Conservation (phyloP, 2,113 vertebrate genomes). For the Origma solitaria region DNA sequence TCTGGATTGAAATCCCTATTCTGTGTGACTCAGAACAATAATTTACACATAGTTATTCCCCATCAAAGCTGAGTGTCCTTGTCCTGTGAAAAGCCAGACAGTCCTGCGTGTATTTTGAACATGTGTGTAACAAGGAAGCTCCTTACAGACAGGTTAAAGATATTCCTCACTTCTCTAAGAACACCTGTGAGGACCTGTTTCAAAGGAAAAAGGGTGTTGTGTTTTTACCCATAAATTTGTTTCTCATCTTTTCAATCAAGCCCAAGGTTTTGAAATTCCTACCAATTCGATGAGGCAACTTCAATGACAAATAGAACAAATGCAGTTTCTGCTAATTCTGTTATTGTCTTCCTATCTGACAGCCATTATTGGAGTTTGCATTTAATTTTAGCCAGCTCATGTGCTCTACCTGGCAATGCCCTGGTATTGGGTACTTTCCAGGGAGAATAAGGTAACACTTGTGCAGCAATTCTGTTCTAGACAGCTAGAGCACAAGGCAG, state of each 20-base stretch:
- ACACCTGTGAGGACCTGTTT: not conserved
- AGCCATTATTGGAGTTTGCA: not conserved
- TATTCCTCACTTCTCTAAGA: not conserved
- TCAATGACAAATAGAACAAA: not conserved
- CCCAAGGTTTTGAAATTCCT: not conserved
- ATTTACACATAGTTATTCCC: not conserved
- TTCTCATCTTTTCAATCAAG: not conserved
- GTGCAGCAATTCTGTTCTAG: not conserved
- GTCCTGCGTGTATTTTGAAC: not conserved
- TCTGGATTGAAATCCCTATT: not conserved
- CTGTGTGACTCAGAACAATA: not conserved
- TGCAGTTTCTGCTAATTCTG: not conserved
- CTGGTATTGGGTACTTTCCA: not conserved
- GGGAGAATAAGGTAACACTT: not conserved
- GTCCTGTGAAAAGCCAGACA: not conserved
- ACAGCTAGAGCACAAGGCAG: not conserved
- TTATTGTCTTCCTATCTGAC: not conserved
- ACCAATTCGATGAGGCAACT: not conserved
- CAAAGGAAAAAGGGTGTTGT: not conserved
- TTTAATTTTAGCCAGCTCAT: not conserved
- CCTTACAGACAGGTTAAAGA: not conserved
- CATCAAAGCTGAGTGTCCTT: fast-evolving
- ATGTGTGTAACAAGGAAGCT: not conserved
- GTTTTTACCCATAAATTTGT: not conserved
- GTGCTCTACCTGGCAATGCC: not conserved